phyloP scores from a whole-genome alignment of 2,888 invertebrate genomes.

The Erebia epiphron region DNA sequence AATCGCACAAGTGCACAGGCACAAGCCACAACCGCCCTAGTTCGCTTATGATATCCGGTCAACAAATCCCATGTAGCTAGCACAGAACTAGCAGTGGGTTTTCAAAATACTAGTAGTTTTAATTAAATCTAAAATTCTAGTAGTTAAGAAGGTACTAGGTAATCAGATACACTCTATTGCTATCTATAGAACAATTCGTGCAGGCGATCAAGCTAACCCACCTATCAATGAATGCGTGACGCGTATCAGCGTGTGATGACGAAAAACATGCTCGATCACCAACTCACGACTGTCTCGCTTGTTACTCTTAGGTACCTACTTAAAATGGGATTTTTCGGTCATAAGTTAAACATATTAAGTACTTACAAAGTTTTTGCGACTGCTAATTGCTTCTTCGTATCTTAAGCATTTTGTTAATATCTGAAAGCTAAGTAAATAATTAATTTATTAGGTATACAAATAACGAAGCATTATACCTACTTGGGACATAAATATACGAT shows the following conservation, averaged over 20 bases:
- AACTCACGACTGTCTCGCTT: slow-evolving; percentile 9
- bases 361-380: not conserved
- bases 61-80: no score
- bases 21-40: no score
- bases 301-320: not conserved
- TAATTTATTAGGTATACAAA: no score
- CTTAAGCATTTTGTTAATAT: no score
- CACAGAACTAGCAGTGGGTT: no score
- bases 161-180: not conserved
- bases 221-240: slow-evolving; percentile 25
- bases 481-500: not conserved
- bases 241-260: slow-evolving; percentile 11
- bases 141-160: not conserved
- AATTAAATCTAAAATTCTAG: not conserved
- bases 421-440: no score
- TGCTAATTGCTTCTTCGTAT: not conserved
- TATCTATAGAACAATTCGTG: not conserved
- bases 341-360: no score
- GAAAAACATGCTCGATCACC: slow-evolving; percentile 12
- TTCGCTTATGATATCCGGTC: no score
- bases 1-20: no score
- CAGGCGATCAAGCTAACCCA: slow-evolving; percentile 8
- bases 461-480: not conserved
- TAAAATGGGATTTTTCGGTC: not conserved
- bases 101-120: not conserved